Conservation (phyloP, 1,140 invertebrate genomes). For the Neuroterus valhalla region DNA sequence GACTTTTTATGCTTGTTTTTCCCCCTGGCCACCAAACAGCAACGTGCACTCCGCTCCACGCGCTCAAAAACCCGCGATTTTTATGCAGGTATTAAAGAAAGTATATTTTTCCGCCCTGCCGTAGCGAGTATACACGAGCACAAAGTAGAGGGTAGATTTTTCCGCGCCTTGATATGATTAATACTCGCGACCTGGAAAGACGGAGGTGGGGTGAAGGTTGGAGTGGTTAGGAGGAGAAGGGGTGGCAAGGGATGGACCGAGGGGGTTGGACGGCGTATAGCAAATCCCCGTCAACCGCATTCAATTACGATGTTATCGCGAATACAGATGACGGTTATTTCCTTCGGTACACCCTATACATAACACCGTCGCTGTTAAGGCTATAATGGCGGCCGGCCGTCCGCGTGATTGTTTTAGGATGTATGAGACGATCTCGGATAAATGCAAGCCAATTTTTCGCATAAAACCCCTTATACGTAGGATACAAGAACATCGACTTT, state of each 20-base stretch:
- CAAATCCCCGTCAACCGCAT: conserved; percentile 77
- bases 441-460: conserved; percentile 56
- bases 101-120: too few species aligned
- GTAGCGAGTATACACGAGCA: conserved; percentile 35
- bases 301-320: conserved; percentile 78
- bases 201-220: neutral
- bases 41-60: too few species aligned
- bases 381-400: conserved; percentile 66
- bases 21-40: too few species aligned
- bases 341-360: conserved; percentile 76
- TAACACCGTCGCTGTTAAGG: conserved; percentile 69
- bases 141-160: conserved; percentile 66
- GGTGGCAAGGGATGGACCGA: conserved; percentile 39
- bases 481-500: conserved; percentile 37
- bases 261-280: conserved; percentile 55
- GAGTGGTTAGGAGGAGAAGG: conserved; percentile 13
- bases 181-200: conserved; percentile 54
- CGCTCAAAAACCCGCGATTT: too few species aligned
- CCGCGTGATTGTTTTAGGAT: conserved; percentile 74
- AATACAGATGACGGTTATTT: conserved; percentile 78
- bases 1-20: too few species aligned
- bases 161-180: conserved; percentile 71
- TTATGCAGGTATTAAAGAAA: too few species aligned
- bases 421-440: conserved; percentile 61
- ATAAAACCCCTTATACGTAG: conserved; percentile 15